phyloP scores from a whole-genome alignment of 2,113 vertebrate genomes.

The Plectropomus leopardus region DNA sequence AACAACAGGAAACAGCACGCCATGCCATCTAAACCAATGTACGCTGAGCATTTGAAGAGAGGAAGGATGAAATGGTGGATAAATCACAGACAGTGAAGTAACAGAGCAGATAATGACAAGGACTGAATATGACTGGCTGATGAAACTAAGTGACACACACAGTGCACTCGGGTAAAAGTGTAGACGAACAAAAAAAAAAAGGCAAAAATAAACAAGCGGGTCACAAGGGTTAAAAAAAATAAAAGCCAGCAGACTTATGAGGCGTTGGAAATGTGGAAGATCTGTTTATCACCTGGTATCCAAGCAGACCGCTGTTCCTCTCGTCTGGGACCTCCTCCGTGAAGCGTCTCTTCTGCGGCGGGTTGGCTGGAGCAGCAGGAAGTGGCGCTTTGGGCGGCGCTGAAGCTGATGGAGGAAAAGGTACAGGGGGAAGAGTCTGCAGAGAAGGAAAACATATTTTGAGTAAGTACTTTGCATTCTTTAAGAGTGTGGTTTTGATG shows the following conservation, averaged over 20 bases:
- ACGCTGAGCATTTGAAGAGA: constrained; percentile 10
- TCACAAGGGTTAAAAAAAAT: not conserved
- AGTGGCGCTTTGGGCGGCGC: constrained; percentile 74
- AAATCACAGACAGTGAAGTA: constrained; percentile 12
- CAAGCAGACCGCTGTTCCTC: constrained; percentile 91
- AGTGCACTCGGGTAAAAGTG: not conserved
- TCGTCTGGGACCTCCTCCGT: constrained; percentile 96
- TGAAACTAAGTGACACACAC: not conserved
- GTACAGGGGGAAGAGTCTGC: constrained; percentile 74
- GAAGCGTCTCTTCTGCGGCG: constrained; percentile 94
- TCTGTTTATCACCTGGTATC: constrained; percentile 91
- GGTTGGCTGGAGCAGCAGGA: constrained; percentile 42
- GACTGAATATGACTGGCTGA: not conserved
- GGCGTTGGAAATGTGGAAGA: constrained; percentile 17
- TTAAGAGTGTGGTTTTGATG: not conserved
- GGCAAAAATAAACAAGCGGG: not conserved
- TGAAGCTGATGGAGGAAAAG: constrained; percentile 65
- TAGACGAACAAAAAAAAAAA: not conserved
- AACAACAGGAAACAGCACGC: constrained; percentile 30
- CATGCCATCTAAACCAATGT: constrained; percentile 30
- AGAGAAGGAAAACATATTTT: constrained; percentile 1
- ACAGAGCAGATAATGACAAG: not conserved
- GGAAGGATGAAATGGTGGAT: constrained; percentile 5
- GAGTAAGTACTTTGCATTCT: not conserved
- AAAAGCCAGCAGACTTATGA: not conserved